These are phyloP conservation scores for Drosophila affinis DNA, from an alignment of 2,888 invertebrate species.

Conservation along the genomic window DNA sequence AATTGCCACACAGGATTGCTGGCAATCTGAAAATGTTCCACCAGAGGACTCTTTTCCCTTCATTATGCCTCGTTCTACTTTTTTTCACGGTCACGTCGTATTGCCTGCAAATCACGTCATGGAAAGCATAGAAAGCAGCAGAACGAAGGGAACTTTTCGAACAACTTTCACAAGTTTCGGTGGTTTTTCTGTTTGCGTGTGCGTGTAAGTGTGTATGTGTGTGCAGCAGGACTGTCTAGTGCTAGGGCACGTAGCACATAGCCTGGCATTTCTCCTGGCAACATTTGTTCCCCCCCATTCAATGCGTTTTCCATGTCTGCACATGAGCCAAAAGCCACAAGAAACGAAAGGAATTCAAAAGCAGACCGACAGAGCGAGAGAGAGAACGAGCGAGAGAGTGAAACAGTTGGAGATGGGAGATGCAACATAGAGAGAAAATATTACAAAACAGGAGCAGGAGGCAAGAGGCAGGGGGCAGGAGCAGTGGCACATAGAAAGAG, in stretches of 20 bases:
- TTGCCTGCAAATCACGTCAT: constrained; percentile 68
- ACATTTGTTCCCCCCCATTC: constrained; percentile 57
- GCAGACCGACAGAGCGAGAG: constrained; percentile 19
- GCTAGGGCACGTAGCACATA: constrained; percentile 58
- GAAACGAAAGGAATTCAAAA: constrained; percentile 20
- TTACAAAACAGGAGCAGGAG: constrained; percentile 48
- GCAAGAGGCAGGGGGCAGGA: constrained; percentile 29
- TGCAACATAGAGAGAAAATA: constrained; percentile 48
- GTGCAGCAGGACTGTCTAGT: constrained; percentile 14
- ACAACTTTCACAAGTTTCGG: constrained; percentile 51
- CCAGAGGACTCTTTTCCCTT: constrained; percentile 4
- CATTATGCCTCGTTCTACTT: constrained; percentile 29
- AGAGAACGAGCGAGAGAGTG: not conserved
- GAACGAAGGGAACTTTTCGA: constrained; percentile 28
- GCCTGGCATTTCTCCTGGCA: constrained; percentile 36
- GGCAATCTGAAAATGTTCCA: constrained; percentile 19
- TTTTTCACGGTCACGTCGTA: constrained; percentile 70
- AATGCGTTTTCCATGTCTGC: constrained; percentile 60
- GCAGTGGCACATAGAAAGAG: not conserved
- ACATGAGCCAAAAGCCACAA: constrained; percentile 53
- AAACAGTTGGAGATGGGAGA: constrained; percentile 28
- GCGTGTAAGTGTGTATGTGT: not conserved
- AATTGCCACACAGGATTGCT: constrained; percentile 28
- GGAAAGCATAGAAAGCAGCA: constrained; percentile 22
- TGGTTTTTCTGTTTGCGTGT: not conserved